Evolutionary conservation across 2,113 vertebrate species (phyloP).

Genomic region (Saiga tatarica): DNA sequence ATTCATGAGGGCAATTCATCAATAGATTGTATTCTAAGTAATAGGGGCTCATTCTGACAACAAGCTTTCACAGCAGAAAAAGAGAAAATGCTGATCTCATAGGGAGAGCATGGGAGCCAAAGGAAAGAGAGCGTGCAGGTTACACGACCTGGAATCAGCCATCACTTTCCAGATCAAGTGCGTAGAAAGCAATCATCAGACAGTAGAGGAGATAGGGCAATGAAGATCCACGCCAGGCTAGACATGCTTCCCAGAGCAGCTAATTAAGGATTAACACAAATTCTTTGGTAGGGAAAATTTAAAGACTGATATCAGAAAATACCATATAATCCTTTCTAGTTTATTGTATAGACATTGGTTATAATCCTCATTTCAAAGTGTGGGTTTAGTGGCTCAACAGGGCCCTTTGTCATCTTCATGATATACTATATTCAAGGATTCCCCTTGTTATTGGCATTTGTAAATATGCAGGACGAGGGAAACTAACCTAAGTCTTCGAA

Average conservation of each 20-base stretch:
- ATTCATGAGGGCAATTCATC: not conserved
- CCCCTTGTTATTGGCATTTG: not conserved
- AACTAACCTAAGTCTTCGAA: not conserved
- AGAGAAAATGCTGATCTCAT: not conserved
- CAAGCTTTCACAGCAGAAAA: not conserved
- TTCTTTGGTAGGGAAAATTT: not conserved
- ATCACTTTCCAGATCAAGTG: not conserved
- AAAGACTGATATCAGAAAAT: not conserved
- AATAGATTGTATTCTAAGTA: not conserved
- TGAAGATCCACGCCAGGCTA: not conserved
- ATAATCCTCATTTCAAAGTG: not conserved
- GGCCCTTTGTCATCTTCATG: not conserved
- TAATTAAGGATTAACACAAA: not conserved
- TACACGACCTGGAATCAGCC: not conserved
- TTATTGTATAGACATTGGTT: not conserved
- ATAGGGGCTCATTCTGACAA: not conserved
- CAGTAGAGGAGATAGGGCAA: not conserved
- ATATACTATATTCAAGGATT: not conserved
- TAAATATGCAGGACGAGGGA: not conserved
- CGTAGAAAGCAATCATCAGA: not conserved
- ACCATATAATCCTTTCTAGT: not conserved
- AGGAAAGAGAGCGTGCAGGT: not conserved
- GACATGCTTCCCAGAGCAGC: not conserved
- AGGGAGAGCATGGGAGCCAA: not conserved
- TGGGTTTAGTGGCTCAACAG: not conserved